Evolutionary conservation across 2,888 invertebrate species (phyloP), one percentile per base, ranked within the genome.

Genomic region (Seladonia tumulorum): DNA sequence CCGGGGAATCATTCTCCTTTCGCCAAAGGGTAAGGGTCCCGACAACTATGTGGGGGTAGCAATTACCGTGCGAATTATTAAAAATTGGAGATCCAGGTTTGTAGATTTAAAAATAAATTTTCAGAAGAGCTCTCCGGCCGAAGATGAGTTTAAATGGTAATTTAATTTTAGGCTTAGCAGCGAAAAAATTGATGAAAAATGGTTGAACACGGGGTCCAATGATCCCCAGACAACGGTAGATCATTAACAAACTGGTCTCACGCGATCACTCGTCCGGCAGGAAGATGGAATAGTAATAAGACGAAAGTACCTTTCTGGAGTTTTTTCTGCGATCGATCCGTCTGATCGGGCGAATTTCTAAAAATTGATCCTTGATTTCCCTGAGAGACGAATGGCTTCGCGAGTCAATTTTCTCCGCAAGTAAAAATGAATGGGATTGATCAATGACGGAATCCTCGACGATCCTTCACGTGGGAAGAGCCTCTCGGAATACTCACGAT

Each of bases 221-320:
- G 85, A 80, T 85, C 73, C 57, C 63, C 39, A 76, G 25, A 39
- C 60, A 60, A 42, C 35, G n/a, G 47, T 12, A 42, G 66, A 73
- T 29, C 57, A 45, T 73, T 76, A 71, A 76, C 74, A 80, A 85
- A 77, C 76, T 76, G 49, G 68, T 79, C 79, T 60, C 42, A 1
- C 76, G 10, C 66, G 16, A 53, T 80, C 76, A 63, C 77, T 76
- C 70, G 68, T 70, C 16, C 66, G 68, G 22, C 47, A 57, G 73
- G 29, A 82, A 68, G 47, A 60, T 16, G 18, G 74, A 84, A 83
- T 75, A 39, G 22, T 39, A 84, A 82, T 57, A 25, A 63, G 45
- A 77, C 53, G 49, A 49, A 82, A 47, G 72, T 47, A 72, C 53
- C 49, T 5, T 53, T 47, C 35, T 18, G n/a, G 8, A 83, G 35